Base-by-base conservation (phyloP, 2,113 vertebrate species). In the Bolborhynchus lineola region DNA sequence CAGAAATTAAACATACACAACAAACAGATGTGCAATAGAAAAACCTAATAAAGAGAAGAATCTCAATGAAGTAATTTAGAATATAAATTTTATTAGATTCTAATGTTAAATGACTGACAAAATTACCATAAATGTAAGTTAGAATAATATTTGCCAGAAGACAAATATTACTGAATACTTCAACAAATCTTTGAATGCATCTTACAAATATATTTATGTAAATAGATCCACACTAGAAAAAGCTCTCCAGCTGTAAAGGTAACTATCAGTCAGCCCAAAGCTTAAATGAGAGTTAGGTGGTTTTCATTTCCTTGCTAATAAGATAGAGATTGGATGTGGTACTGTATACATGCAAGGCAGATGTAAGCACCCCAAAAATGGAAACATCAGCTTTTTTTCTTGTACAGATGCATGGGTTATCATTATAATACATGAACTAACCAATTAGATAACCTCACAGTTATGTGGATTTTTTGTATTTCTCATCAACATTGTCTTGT, bases 61-160 rank as follows among this genome's bases (percentile, higher is more conserved):
- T 82, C 68, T 96, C 92, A 91, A 82, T 93, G 90, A 86, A 92
- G 68, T 70, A n/a, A 93, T 92, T 60, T 39, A 47, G 92, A 94
- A 83, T 44, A 93, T 29, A 88, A 88, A 90, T 83, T 53, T 55
- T 93, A 95, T 96, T 93, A 88, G 86, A 74, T 74, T 95, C 90
- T 70, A 24, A 62, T 92, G 81, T 81, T 71, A 89, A 95, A 89
- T 70, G 94, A 82, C 84, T 47, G 86, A 75, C 86, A 39, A 96
- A 96, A 94, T 97, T 92, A 94, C 15, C 80, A 88, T 90, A 96
- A 96, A 90, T 90, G 86, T 81, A 78, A 95, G 90, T 96, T 93
- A 75, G 91, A 93, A 93, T 75, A 83, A 71, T 90, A 63, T 90
- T 90, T 95, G 17, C 46, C 76, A 86, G 76, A 92, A 94, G 90